Base-by-base conservation (phyloP, 2,797 vertebrate genomes). In the Bufotes viridis region DNA sequence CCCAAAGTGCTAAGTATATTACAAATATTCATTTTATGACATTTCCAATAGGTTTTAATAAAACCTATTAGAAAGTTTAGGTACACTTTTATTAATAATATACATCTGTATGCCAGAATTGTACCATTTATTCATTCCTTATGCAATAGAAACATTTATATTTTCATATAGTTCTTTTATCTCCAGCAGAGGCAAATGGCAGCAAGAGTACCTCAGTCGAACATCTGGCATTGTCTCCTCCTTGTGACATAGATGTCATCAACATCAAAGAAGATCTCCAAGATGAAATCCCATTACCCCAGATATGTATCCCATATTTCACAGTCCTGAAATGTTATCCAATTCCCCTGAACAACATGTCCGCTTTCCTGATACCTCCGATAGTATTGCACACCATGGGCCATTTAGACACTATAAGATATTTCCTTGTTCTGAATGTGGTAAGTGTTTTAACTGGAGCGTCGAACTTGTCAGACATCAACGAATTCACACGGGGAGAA, bases 381-480 rank as follows among this genome's bases (percentile, higher is more conserved):
- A 65, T 63, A 65, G 65, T 49, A 81, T 79, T 34, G 14, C 11
- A 13, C 74, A n/a, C 49, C 74, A 76, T 14, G n/a, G 74, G 0
- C 74, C 74, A n/a, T 76, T 76, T 76, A 53, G 42, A n/a, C 0
- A 22, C 49, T 76, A 76, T 24, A 76, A 76, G 49, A 76, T 76
- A 51, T 76, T 53, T 14, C 49, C 74, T 13, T 76, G 74, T 49
- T 22, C 42, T n/a, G 74, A 76, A 76, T 76, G 96, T 58, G 95
- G 93, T 0, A 96, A 96, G 87, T 93, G 92, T 57, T 97, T 96
- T 72, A 93, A 93, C 85, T 92, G 93, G 18, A 94, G 95, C 9
- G 94, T 94, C 55, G 92, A 94, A 55, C 94, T 97, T 55, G 93
- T 92, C 58, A 94, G 94, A 90, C 96, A 97, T 88, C 93, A 94